Evolutionary conservation across 2,113 vertebrate genomes (phyloP).

Genomic region (Poeciliopsis turrubarensis): DNA sequence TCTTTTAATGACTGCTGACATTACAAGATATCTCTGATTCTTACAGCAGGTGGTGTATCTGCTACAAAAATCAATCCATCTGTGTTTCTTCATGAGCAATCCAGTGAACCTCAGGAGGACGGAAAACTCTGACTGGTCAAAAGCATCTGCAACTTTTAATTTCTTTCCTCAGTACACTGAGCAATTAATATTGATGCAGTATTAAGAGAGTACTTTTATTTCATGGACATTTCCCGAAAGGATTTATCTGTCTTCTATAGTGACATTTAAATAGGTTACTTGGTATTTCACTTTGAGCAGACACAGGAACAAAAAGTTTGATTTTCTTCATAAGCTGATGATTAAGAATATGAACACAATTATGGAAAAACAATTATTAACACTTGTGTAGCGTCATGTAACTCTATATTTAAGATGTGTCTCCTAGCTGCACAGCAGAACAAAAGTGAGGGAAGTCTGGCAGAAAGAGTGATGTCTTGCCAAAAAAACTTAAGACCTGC

Average conservation of each 20-base stretch:
- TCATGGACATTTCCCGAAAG: background rate
- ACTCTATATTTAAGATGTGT: background rate
- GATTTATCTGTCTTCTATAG: background rate
- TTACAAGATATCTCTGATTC: slow-evolving; percentile 10
- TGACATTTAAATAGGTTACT: background rate
- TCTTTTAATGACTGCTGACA: background rate
- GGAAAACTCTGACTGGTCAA: background rate
- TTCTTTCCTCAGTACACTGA: background rate
- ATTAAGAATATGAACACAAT: background rate
- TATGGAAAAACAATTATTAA: background rate
- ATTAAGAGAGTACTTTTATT: background rate
- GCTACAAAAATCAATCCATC: slow-evolving; percentile 26
- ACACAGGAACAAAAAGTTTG: background rate
- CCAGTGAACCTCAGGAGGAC: background rate
- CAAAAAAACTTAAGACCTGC: background rate
- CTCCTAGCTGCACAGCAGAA: background rate
- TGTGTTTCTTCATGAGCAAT: slow-evolving; percentile 6
- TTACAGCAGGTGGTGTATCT: slow-evolving; percentile 15
- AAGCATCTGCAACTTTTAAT: background rate
- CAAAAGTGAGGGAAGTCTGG: background rate
- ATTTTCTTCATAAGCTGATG: background rate
- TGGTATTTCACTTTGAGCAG: background rate
- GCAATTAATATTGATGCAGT: background rate
- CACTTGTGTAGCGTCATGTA: background rate
- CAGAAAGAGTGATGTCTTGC: background rate